These are phyloP conservation scores for Siniperca knerii DNA, from an alignment of 2,113 vertebrate species.

Conservation along the genomic window DNA sequence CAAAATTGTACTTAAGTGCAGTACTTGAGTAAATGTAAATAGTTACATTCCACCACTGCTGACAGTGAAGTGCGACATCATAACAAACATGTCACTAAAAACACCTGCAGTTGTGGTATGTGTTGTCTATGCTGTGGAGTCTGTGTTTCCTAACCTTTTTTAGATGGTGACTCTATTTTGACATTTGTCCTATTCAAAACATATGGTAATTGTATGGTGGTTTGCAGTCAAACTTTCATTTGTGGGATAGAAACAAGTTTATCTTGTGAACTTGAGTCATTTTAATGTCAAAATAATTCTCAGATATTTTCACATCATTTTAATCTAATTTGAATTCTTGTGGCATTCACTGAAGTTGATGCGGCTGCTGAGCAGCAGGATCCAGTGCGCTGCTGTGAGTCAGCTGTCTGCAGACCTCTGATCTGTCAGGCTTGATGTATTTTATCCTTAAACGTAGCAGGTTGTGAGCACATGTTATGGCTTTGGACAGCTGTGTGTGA, in stretches of 20 bases:
- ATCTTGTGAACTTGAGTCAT: not conserved
- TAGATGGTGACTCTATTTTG: not conserved
- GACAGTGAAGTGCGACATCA: not conserved
- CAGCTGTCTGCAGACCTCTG: constrained; percentile 21
- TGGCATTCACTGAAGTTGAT: not conserved
- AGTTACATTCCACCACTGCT: no score
- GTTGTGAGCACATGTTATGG: constrained; percentile 15
- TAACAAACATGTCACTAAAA: not conserved
- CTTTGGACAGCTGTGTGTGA: constrained; percentile 8
- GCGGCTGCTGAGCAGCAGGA: not conserved
- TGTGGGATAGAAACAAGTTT: not conserved
- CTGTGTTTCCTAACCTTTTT: not conserved
- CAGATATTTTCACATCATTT: not conserved
- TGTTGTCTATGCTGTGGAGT: not conserved
- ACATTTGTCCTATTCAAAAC: not conserved
- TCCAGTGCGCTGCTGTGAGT: constrained; percentile 1
- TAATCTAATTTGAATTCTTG: not conserved
- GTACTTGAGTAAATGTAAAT: no score
- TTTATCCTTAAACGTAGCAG: constrained; percentile 3
- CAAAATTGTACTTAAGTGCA: no score
- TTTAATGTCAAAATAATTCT: not conserved
- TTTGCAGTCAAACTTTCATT: not conserved
- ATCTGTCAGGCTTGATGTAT: constrained; percentile 1
- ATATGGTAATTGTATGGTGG: not conserved
- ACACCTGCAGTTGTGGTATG: not conserved